Evolutionary conservation across 2,113 vertebrate species (phyloP), one percentile per base, ranked within the genome.

Genomic region (Dromaius novaehollandiae): DNA sequence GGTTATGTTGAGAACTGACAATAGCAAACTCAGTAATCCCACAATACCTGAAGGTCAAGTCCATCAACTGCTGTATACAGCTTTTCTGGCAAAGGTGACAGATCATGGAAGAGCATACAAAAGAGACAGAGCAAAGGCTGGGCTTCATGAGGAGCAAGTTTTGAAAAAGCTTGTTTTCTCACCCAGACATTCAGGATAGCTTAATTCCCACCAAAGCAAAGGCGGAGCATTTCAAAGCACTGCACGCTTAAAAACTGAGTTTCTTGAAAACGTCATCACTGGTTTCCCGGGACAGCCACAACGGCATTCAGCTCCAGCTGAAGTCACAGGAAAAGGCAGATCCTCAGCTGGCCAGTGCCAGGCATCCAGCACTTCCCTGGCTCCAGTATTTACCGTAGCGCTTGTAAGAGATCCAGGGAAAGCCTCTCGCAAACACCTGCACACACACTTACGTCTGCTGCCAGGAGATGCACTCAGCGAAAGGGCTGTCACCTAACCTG

Each of bases 281-380:
- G 22, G 0, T 46, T 8, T 44, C 55, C 42, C 68, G 19, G 26
- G 60, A 55, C 26, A 44, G 44, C 19, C 40, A 21, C 5, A 11
- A 22, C 32, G 4, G 3, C 0, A 0, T 3, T 32, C 56, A 75
- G 38, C 32, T 69, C 36, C 32, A 1, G 1, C 48, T 50, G 48
- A 42, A 74, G 30, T 55, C 51, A 14, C 1, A 48, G 2, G 74
- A 24, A 75, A 40, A 40, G 40, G 48, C 74, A 13, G 9, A 6
- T 42, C 38, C 13, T 38, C 34, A 32, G 40, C 19, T 26, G 65
- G 69, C 58, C 4, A 5, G 40, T 48, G 61, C 19, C 10, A 3
- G 32, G 5, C 40, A 21, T 26, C 48, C 24, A 6, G 55, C 36
- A 64, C 18, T 2, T 70, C 19, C 1, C 3, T 24, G 76, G 44